These are phyloP conservation scores for Lasioglossum zephyrum DNA, from an alignment of 2,888 invertebrate genomes.

Conservation along the genomic window DNA sequence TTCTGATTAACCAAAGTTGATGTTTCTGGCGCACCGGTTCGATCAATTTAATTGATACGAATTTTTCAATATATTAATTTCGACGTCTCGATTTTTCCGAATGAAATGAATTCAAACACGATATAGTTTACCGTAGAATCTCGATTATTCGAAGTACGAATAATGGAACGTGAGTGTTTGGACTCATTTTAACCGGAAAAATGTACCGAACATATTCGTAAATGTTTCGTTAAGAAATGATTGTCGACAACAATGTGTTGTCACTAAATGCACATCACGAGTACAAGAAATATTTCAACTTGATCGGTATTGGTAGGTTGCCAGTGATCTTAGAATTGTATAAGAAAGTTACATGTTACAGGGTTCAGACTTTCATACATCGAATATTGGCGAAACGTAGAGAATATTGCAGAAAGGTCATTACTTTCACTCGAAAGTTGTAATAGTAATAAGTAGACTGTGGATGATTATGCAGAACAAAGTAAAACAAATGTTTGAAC, in stretches of 20 bases:
- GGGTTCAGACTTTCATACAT: not conserved
- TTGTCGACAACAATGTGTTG: not conserved
- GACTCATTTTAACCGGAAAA: not conserved
- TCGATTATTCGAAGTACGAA: no score
- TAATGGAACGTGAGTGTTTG: no score
- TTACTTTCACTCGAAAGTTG: slow-evolving; percentile 3
- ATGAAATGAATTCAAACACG: no score
- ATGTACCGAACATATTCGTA: not conserved
- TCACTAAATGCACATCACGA: not conserved
- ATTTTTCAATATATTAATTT: no score
- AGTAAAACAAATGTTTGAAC: not conserved
- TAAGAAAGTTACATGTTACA: not conserved
- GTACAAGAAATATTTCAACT: not conserved
- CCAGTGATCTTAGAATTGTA: not conserved
- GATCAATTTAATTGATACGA: no score
- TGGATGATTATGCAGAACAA: not conserved
- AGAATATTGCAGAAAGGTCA: not conserved
- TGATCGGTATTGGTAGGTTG: not conserved
- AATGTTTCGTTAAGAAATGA: not conserved
- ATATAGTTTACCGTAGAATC: no score
- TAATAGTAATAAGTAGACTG: not conserved
- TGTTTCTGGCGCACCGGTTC: no score
- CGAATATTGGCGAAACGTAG: not conserved
- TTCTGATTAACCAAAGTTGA: no score
- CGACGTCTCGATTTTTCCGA: no score